These are phyloP conservation scores for Antennarius maculatus DNA, from an alignment of 2,797 vertebrate genomes.

Conservation along the genomic window DNA sequence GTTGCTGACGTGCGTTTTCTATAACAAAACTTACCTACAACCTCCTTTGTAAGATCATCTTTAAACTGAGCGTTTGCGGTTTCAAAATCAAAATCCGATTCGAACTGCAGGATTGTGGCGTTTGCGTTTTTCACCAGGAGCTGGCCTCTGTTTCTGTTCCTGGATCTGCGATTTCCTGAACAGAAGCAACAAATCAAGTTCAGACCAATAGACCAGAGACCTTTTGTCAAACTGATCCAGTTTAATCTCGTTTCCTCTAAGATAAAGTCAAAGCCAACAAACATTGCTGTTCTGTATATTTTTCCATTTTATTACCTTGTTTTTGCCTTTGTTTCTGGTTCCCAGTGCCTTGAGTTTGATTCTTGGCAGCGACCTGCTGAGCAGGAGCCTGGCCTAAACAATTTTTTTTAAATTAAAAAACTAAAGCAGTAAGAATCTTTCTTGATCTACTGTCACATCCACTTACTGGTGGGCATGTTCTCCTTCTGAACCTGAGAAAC, in stretches of 20 bases:
- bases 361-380: constrained; percentile 69
- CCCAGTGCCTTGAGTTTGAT: constrained; percentile 82
- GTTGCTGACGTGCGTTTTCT: rapidly evolving
- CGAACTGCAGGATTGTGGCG: constrained; percentile 88
- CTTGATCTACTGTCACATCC: too few species aligned
- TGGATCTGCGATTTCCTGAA: constrained; percentile 89
- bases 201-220: background rate
- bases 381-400: constrained; percentile 54
- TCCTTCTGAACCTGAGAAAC: constrained; percentile 73
- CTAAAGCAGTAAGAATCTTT: rapidly evolving
- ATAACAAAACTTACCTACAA: constrained; percentile 84
- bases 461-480: constrained; percentile 61
- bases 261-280: background rate
- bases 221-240: background rate
- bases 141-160: constrained; percentile 93
- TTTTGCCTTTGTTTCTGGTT: constrained; percentile 88
- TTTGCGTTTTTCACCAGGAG: constrained; percentile 88
- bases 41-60: constrained; percentile 92
- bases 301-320: constrained; percentile 80
- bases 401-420: background rate
- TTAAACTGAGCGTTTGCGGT: constrained; percentile 96
- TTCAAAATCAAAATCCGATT: constrained; percentile 98
- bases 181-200: background rate
- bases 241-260: background rate
- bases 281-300: background rate